Evolutionary conservation across 2,797 vertebrate species (phyloP).

Genomic region (Tapera naevia): DNA sequence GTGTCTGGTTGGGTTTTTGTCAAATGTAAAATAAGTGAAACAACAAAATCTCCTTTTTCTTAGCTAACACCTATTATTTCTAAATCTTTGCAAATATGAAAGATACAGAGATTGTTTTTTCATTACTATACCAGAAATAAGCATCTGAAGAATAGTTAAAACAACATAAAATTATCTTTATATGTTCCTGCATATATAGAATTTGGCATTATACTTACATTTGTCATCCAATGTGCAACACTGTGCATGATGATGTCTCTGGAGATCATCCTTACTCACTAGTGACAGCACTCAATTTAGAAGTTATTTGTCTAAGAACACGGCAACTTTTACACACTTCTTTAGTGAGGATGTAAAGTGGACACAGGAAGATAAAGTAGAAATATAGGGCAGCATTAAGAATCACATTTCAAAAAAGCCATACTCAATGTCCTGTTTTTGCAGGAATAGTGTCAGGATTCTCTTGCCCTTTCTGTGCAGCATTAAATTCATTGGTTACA

Average conservation of each 20-base stretch:
- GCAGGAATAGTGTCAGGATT: background rate
- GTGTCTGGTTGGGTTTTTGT: background rate
- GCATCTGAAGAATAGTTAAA: background rate
- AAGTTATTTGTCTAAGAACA: background rate
- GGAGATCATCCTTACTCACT: background rate
- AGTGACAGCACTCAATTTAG: background rate
- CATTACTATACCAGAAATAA: background rate
- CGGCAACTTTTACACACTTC: background rate
- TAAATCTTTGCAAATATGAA: background rate
- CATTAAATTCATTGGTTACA: background rate
- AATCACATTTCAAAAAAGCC: background rate
- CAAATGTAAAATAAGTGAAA: background rate
- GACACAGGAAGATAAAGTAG: background rate
- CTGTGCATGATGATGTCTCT: rapidly evolving
- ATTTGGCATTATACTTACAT: background rate
- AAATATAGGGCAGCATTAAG: background rate
- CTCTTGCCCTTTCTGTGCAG: background rate
- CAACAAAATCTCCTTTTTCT: background rate
- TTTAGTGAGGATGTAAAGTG: background rate
- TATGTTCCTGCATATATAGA: background rate
- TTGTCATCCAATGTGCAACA: background rate
- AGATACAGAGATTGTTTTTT: background rate
- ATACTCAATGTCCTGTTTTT: background rate
- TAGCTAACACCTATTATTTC: background rate
- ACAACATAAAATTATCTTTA: background rate